Base-by-base conservation (phyloP, 2,113 vertebrate genomes). In the Cyprinus carpio region DNA sequence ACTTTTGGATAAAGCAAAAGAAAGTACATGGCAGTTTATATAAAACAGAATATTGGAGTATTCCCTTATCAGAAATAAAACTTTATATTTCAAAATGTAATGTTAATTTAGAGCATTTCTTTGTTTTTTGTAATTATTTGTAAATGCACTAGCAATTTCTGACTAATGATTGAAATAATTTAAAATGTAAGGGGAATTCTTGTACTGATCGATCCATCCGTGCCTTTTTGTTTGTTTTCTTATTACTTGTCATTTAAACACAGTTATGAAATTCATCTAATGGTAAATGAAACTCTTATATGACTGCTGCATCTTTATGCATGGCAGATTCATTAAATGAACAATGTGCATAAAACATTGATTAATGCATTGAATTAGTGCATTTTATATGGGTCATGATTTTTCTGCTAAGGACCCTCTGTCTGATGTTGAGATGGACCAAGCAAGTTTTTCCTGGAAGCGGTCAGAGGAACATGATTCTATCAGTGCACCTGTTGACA, bases 371-470 rank as follows among this genome's bases (percentile, higher is more conserved):
- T 37, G 2, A 20, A n/a, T 72, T 15, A 51, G n/a, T 71, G 23
- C 80, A 34, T 27, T 40, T 4, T 37, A 20, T n/a, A 27, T 43
- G 11, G 16, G 62, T 58, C 71, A 20, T 71, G 20, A 40, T 71
- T 7, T 67, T 51, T 74, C 2, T 76, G 23, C 84, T 81, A 92
- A 93, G 3, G 93, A 95, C 65, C 87, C 81, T 18, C 83, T 88
- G 67, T 90, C 91, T 2, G 94, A 87, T 0, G 0, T 98, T 81
- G 94, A 97, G 87, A 88, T 99, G 86, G 93, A 9, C 13, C 93
- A 90, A 84, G 96, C 95, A 43, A 78, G 89, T 0, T 99, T 99
- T 90, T 97, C 96, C 0, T 99, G 98, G 98, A 89, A 82, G 8
- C 88, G 87, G 1, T 81, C 49, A 51, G 49, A 51, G 49, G 49